Evolutionary conservation across 2,113 vertebrate genomes (phyloP).

Genomic region (Elaphurus davidianus): DNA sequence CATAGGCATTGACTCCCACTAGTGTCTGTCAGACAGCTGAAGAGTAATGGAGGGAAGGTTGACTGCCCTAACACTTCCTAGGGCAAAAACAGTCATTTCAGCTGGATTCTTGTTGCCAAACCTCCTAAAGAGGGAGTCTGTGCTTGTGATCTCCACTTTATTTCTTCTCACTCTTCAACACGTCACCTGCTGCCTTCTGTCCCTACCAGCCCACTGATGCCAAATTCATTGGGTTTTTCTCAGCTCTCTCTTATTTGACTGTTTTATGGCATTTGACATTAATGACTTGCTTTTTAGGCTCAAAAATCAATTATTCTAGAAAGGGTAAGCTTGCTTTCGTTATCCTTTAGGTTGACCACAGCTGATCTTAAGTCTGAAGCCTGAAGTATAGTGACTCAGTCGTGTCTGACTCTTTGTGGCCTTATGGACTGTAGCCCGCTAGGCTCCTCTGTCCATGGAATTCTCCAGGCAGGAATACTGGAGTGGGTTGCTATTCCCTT

Average conservation of each 20-base stretch:
- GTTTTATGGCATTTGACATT: not conserved
- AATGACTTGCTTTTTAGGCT: conserved; percentile 2
- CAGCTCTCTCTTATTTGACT: not conserved
- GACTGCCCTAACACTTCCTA: not conserved
- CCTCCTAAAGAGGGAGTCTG: not conserved
- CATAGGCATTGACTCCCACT: not conserved
- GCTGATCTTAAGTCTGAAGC: conserved; percentile 1
- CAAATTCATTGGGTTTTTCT: not conserved
- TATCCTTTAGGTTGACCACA: not conserved
- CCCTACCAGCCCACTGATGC: not conserved
- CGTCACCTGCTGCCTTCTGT: not conserved
- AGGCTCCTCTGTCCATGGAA: not conserved
- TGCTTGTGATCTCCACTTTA: not conserved
- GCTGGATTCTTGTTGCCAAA: not conserved
- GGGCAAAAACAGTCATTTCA: not conserved
- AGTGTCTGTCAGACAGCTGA: not conserved
- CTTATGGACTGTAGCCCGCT: rapidly evolving
- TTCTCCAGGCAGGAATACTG: not conserved
- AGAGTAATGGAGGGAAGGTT: not conserved
- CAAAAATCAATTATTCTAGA: not conserved
- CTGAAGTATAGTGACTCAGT: not conserved
- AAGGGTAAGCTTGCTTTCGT: not conserved
- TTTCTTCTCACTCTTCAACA: not conserved
- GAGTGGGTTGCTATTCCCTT: not conserved
- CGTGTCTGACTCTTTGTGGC: not conserved